Conservation (phyloP, 2,888 invertebrate species). For the Linyphia triangularis region DNA sequence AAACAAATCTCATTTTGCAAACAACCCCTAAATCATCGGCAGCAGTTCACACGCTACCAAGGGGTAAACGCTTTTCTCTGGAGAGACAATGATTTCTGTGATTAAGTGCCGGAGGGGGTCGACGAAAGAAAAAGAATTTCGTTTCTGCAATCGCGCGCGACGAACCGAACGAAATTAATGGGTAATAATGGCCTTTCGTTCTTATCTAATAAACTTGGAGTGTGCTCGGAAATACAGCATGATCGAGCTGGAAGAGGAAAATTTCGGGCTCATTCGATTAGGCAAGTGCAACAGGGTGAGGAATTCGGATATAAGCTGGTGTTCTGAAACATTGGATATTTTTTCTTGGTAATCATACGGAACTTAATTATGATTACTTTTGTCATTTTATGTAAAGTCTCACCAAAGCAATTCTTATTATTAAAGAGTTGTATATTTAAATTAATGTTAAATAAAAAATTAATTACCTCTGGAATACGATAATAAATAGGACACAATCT, state of each 20-base stretch:
- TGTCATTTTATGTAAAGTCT: too few relatives aligned
- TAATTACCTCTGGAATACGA: too few relatives aligned
- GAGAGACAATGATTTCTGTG: slow-evolving; percentile 32
- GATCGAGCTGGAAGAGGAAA: slow-evolving; percentile 18
- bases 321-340: too few relatives aligned
- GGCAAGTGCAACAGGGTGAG: not conserved
- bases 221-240: not conserved
- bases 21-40: not conserved
- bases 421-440: too few relatives aligned
- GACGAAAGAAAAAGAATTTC: slow-evolving; percentile 16
- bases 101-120: not conserved
- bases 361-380: too few relatives aligned
- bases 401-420: too few relatives aligned
- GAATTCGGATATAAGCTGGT: not conserved
- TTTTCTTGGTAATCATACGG: too few relatives aligned
- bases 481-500: too few relatives aligned
- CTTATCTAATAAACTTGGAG: slow-evolving; percentile 33
- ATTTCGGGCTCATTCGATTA: not conserved
- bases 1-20: too few relatives aligned
- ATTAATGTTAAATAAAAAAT: too few relatives aligned
- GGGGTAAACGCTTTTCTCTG: slow-evolving; percentile 24
- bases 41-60: slow-evolving; percentile 18
- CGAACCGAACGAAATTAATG: slow-evolving; percentile 58
- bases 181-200: slow-evolving; percentile 52
- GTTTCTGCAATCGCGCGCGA: slow-evolving; percentile 47